Conservation (phyloP, 2,888 invertebrate species). For the Eremobia ochroleuca region DNA sequence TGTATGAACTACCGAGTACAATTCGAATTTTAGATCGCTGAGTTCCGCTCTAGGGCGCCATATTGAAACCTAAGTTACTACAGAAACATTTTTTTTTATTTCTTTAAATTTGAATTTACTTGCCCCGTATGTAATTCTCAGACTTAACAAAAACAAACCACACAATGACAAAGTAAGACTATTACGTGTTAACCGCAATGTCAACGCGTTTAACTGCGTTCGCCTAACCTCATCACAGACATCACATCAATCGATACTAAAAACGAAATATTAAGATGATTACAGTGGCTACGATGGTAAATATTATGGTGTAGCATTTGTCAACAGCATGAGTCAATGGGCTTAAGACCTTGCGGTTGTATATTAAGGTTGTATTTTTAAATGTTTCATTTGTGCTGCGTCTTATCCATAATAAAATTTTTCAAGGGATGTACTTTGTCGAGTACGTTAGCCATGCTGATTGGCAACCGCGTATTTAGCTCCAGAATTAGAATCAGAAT, state of each 20-base stretch:
- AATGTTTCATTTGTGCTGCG: neutral
- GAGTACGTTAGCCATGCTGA: neutral
- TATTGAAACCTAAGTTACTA: neutral
- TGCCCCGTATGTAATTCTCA: neutral
- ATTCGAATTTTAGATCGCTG: neutral
- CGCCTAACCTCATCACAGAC: slow-evolving; percentile 36
- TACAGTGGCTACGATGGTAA: slow-evolving; percentile 2
- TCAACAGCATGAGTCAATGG: neutral
- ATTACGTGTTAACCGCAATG: slow-evolving; percentile 51
- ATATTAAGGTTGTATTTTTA: neutral
- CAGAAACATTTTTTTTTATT: neutral
- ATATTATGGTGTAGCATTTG: slow-evolving; percentile 25
- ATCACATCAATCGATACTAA: slow-evolving; percentile 48
- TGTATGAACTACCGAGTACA: neutral
- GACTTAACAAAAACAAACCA: slow-evolving; percentile 14
- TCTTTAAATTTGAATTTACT: neutral
- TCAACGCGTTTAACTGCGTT: slow-evolving; percentile 5
- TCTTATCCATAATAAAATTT: neutral
- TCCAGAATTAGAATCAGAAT: neutral
- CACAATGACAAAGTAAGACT: slow-evolving; percentile 35
- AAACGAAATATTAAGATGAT: slow-evolving; percentile 46
- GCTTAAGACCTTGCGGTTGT: slow-evolving; percentile 19
- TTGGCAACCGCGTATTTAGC: neutral
- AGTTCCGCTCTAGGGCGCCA: neutral
- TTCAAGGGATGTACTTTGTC: neutral